Conservation (phyloP, 2,888 invertebrate genomes). For the Pediacus dermestoides region DNA sequence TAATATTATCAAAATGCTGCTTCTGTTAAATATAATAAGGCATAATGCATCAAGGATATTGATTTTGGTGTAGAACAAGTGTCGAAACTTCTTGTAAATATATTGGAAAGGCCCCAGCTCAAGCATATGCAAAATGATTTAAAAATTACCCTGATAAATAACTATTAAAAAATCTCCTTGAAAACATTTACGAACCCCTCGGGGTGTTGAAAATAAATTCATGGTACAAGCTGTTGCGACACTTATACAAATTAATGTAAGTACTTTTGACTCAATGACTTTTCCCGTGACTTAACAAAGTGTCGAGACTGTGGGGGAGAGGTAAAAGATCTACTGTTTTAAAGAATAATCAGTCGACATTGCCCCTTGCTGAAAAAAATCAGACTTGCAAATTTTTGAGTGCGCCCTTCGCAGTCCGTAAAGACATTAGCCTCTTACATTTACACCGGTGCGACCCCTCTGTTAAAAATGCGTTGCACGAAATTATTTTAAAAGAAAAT, state of each 20-base stretch:
- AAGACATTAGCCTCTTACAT: constrained; percentile 51
- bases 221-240: constrained; percentile 45
- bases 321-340: constrained; percentile 46
- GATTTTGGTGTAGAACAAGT: no score
- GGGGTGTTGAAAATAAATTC: constrained; percentile 37
- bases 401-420: constrained; percentile 50
- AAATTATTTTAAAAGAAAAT: constrained; percentile 50
- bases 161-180: constrained; percentile 20
- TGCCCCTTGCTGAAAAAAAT: constrained; percentile 47
- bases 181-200: no score
- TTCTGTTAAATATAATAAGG: no score
- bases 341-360: constrained; percentile 50
- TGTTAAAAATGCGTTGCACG: constrained; percentile 44
- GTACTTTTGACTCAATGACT: constrained; percentile 49
- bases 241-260: constrained; percentile 47
- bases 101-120: no score
- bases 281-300: constrained; percentile 43
- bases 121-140: no score
- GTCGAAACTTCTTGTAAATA: no score
- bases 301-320: constrained; percentile 32
- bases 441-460: constrained; percentile 43
- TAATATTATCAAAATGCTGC: no score
- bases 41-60: no score
- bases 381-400: constrained; percentile 51
- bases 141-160: no score